Conservation (phyloP, 2,797 vertebrate species). For the Brachyrhaphis roseni region DNA sequence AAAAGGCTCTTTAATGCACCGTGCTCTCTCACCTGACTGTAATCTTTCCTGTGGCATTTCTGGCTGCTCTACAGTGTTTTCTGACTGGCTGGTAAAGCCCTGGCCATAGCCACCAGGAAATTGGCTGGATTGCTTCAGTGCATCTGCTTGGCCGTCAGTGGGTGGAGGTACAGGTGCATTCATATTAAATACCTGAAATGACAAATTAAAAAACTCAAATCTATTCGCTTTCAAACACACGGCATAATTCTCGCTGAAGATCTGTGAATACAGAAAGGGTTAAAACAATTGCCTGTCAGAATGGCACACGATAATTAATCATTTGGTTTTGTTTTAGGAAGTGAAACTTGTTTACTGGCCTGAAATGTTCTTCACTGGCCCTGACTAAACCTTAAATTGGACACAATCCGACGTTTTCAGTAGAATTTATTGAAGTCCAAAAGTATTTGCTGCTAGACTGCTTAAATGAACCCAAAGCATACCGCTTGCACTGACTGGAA, state of each 20-base stretch:
- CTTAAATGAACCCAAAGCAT: conserved; percentile 54
- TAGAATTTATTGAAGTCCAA: conserved; percentile 2
- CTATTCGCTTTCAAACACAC: neutral
- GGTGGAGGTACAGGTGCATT: conserved; percentile 94
- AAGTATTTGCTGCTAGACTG: neutral
- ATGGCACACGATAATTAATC: neutral
- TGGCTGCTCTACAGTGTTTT: conserved; percentile 88
- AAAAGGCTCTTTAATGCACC: neutral
- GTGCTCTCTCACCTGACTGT: conserved; percentile 86
- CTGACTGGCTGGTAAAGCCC: conserved; percentile 88
- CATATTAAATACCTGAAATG: conserved; percentile 93
- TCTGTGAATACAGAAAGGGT: neutral
- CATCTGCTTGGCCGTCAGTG: conserved; percentile 85
- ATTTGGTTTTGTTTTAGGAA: conserved; percentile 7
- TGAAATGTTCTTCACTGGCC: conserved; percentile 8
- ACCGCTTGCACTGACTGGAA: conserved; percentile 99
- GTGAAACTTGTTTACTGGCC: neutral
- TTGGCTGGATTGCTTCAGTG: conserved; percentile 89
- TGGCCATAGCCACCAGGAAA: conserved; percentile 91
- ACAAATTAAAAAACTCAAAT: neutral
- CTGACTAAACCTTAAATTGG: neutral
- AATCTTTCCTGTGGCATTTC: conserved; percentile 93
- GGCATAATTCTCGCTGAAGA: neutral
- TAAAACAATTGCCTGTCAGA: neutral
- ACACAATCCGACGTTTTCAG: conserved; percentile 1